Evolutionary conservation across 2,797 vertebrate species (phyloP).

Genomic region (Poliocrania exsul): DNA sequence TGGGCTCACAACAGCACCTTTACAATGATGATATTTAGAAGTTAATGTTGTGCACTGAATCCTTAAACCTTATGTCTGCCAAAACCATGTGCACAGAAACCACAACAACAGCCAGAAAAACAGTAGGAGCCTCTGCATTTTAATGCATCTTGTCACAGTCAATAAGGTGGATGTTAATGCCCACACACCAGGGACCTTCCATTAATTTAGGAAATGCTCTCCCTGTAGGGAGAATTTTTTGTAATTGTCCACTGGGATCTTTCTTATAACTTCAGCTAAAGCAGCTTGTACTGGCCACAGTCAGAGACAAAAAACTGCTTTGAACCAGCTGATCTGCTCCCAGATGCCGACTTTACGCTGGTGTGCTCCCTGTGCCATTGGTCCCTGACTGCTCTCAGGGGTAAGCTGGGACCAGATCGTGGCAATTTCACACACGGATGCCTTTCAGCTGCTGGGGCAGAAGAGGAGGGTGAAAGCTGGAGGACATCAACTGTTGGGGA

Average conservation of each 20-base stretch:
- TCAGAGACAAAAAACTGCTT: neutral
- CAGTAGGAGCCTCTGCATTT: neutral
- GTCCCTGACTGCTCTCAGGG: neutral
- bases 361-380: fast-evolving
- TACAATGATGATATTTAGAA: neutral
- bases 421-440: neutral
- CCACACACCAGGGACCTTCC: neutral
- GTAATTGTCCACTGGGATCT: neutral
- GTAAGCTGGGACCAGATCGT: fast-evolving
- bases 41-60: neutral
- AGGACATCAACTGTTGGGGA: neutral
- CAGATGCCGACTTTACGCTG: fast-evolving
- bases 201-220: neutral
- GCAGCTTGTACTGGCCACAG: neutral
- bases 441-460: neutral
- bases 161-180: neutral
- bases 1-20: neutral
- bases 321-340: neutral
- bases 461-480: neutral
- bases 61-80: neutral
- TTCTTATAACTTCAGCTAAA: neutral
- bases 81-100: neutral
- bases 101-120: neutral
- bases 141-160: neutral
- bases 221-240: neutral